Percentiles rank a stretch among this genome's conserved stretches.
These are phyloP conservation scores for Ernsta delagoae DNA, from an alignment of 2,888 invertebrate species.

Conservation along the genomic window DNA sequence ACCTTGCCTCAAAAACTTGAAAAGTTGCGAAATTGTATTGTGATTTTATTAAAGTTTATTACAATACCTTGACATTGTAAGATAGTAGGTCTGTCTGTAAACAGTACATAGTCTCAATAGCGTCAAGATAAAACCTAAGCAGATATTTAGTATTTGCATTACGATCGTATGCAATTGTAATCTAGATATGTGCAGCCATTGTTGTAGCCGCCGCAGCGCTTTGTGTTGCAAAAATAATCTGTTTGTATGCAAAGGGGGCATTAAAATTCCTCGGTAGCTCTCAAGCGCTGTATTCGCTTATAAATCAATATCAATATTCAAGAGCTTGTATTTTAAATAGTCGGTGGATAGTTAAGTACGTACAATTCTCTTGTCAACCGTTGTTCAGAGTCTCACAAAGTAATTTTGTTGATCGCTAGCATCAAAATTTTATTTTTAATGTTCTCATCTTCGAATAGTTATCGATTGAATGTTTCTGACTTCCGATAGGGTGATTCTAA, in stretches of 20 bases:
- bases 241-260: conserved; percentile 77
- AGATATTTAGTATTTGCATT: conserved; percentile 38
- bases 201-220: conserved; percentile 48
- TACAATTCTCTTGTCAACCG: no score
- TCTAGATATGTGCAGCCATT: conserved; percentile 63
- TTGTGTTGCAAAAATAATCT: conserved; percentile 63
- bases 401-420: no score
- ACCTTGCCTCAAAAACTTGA: no score
- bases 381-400: neutral
- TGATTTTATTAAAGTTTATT: no score
- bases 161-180: conserved; percentile 54
- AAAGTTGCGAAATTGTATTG: no score
- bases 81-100: neutral
- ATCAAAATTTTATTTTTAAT: no score
- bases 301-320: conserved; percentile 78
- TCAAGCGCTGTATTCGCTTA: conserved; percentile 47
- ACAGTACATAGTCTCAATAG: neutral
- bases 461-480: no score
- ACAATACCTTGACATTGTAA: conserved; percentile 2
- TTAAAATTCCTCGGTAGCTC: conserved; percentile 63
- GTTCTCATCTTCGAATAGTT: no score
- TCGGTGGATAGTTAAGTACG: neutral
- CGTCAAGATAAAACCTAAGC: conserved; percentile 28
- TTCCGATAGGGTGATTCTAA: no score
- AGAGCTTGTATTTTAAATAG: conserved; percentile 20